A percentile compares a stretch with the other conserved stretches of the same genome.
phyloP scores from a whole-genome alignment of 1,140 invertebrate genomes.

The Atta colombica region DNA sequence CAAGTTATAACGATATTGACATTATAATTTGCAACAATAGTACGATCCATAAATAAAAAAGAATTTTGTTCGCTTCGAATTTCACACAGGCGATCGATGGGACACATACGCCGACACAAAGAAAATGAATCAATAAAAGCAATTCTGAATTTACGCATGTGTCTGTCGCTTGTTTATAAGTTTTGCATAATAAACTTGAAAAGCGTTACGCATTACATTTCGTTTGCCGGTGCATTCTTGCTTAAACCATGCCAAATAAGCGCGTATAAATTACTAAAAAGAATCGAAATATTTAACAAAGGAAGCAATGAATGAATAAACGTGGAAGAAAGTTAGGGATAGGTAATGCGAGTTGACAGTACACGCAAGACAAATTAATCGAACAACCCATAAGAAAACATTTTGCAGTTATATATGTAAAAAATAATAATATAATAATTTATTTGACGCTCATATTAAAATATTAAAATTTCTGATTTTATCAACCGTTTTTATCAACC shows the following conservation, averaged over 20 bases:
- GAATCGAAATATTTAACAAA: not conserved
- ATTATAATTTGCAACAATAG: not conserved
- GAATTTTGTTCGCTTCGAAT: slow-evolving; percentile 24
- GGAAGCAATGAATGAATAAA: not conserved
- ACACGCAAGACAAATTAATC: slow-evolving; percentile 15
- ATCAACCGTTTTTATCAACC: slow-evolving; percentile 7
- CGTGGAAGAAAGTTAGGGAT: not conserved
- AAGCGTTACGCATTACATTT: slow-evolving; percentile 54
- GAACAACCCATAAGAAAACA: slow-evolving; percentile 1
- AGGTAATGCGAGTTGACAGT: slow-evolving; percentile 28
- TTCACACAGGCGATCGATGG: not conserved
- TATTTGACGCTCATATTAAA: not conserved
- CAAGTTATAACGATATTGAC: not conserved
- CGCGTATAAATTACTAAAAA: not conserved
- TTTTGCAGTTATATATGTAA: slow-evolving; percentile 32
- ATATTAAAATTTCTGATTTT: not conserved
- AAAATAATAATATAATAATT: slow-evolving; percentile 23
- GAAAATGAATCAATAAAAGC: slow-evolving; percentile 18
- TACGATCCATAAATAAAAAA: not conserved
- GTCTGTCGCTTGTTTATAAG: slow-evolving; percentile 25
- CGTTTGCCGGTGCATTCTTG: slow-evolving; percentile 18
- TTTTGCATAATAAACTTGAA: slow-evolving; percentile 32
- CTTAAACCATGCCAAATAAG: slow-evolving; percentile 59
- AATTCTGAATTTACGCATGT: not conserved
- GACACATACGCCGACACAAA: not conserved